Base-by-base conservation (phyloP, 64 coral and sea anemone species). In the Orbicella faveolata region DNA sequence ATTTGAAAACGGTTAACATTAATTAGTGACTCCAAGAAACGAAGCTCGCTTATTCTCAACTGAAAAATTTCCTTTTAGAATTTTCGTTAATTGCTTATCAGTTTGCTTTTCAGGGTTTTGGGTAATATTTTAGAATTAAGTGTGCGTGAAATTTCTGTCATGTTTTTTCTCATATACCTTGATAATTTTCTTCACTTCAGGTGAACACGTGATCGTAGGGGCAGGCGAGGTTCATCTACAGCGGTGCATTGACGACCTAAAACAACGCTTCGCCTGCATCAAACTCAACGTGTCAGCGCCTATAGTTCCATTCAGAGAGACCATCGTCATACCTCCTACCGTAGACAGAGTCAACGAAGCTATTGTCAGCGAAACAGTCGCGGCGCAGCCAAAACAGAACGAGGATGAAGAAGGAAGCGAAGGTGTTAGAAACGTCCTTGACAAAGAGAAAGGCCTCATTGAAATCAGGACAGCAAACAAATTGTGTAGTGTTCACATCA, bases 151-250 rank as follows among this genome's bases (percentile, higher is more conserved):
- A 9, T 59, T 13, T 14, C 13, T 15, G 11, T 9, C 1, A 0
- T 16, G 44, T 59, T 16, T 9, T 63, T 25, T 44, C 12, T 57
- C 4, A 83, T 23, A 3, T 3, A 54, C 21, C 20, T 13, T 34
- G 61, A 6, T 17, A 63, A 64, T 76, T 87, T 87, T 80, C 63
- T 73, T 79, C 19, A 25, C 8, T 87, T n/a, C 52, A 99, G 97
- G 97, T 75, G 97, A 99, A 54, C 94, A 99, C 55, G 97, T 99
- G 51, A 91, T 99, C 16, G 87, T 99, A 5, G 91, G 90, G 26
- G 94, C 97, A 12, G 97, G 97, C 5, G 97, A 99, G 48, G 97
- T 99, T 16, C 97, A 99, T 89, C 80, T 99, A 7, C 91, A 99
- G 81, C 83, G 91, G 20, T 99, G 97, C 73, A 78, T 99, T 17